phyloP scores from a whole-genome alignment of 2,888 invertebrate genomes.

The Caenorhabditis zanzibari region DNA sequence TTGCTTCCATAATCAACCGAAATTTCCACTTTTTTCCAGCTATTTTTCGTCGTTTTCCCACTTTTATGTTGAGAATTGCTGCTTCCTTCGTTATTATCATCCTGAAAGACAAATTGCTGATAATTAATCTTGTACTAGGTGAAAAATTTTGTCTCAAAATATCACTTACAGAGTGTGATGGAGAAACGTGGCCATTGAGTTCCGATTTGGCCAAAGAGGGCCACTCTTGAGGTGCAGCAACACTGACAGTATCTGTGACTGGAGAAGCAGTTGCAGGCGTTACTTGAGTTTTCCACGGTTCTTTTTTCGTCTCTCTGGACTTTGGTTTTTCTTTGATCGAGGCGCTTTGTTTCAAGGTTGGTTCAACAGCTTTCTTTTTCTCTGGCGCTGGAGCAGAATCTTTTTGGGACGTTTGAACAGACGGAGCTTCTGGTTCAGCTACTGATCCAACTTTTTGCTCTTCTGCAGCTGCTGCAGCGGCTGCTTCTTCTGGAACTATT shows the following conservation, averaged over 20 bases:
- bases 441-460: constrained; percentile 4
- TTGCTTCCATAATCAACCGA: constrained; percentile 80
- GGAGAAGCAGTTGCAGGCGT: neutral
- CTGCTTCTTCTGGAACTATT: constrained; percentile 31
- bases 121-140: neutral
- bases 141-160: neutral
- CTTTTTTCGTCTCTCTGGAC: constrained; percentile 41
- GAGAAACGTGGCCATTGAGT: constrained; percentile 59
- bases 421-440: neutral
- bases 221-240: constrained; percentile 64
- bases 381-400: constrained; percentile 28
- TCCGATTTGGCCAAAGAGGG: constrained; percentile 68
- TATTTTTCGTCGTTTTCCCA: constrained; percentile 75
- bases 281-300: constrained; percentile 45
- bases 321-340: constrained; percentile 50
- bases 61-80: constrained; percentile 45
- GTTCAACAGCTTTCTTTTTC: constrained; percentile 43
- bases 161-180: constrained; percentile 48
- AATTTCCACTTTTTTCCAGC: constrained; percentile 83
- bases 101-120: constrained; percentile 43
- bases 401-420: constrained; percentile 17
- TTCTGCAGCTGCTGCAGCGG: neutral
- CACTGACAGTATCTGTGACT: constrained; percentile 17
- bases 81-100: constrained; percentile 60
- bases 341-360: constrained; percentile 11